Evolutionary conservation across 2,797 vertebrate species (phyloP), one percentile per base, ranked within the genome.

Genomic region (Sebastolobus alascanus): DNA sequence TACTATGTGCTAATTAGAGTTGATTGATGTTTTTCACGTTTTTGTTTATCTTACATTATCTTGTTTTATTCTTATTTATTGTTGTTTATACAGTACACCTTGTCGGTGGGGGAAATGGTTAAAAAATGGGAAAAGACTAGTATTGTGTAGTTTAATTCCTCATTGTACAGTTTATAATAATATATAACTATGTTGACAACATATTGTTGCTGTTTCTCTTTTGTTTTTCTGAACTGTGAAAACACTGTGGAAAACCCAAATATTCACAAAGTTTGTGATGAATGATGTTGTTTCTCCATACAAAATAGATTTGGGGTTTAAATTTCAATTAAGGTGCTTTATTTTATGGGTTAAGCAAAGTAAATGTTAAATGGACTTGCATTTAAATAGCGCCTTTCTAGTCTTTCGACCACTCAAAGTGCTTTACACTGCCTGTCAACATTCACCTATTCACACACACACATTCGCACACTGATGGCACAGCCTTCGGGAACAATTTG

Each of bases 51-150:
- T n/a, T n/a, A 25, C 25, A 25, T 25, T 25, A 52, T 52, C 50
- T n/a, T n/a, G n/a, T 2, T 52, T 52, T 22, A 52, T 52, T 37
- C 37, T 37, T 37, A 37, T 11, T 52, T 37, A 52, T 52, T 52
- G 18, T 52, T 52, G n/a, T 52, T 52, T 22, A 52, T 52, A 52
- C 50, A 52, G n/a, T 52, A 52, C 50, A 52, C 50, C 9, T 52
- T 22, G 50, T 52, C 8, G 20, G 50, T 22, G 8, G 0, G 50
- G 50, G 20, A 0, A 59, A 8, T 59, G 27, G 14, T 16, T 4
- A 16, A 59, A 59, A 29, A 59, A 59, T 35, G 5, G 31, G 29
- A 33, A 29, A 60, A 31, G 29, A 33, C 31, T 20, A 18, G 4
- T 60, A 60, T 33, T 33, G 20, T 0, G 2, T 61, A 52, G 10